phyloP scores from a whole-genome alignment of 2,888 invertebrate genomes.

The Cheilosia grossa region DNA sequence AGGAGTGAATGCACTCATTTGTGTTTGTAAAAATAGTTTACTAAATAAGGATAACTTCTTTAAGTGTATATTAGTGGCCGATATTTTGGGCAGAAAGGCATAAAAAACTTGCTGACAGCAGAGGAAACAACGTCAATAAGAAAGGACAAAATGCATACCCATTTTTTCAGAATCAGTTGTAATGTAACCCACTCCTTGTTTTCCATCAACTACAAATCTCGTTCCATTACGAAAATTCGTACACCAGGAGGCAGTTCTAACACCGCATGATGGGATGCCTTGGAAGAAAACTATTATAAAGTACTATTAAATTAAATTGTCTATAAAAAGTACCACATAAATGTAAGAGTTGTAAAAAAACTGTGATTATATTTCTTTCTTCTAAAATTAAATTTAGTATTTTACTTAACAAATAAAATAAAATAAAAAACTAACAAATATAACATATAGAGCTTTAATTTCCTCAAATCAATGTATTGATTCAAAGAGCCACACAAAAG shows the following conservation, averaged over 20 bases:
- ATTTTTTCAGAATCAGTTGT: neutral
- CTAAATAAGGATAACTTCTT: slow-evolving; percentile 9
- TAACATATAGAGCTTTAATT: neutral
- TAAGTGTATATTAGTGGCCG: slow-evolving; percentile 30
- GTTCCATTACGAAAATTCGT: neutral
- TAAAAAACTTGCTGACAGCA: neutral
- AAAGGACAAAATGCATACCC: neutral
- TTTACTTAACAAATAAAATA: slow-evolving; percentile 52
- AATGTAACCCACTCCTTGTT: neutral
- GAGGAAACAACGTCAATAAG: neutral
- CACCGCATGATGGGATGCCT: too few species aligned
- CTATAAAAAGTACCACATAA: neutral
- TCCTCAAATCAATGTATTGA: slow-evolving; percentile 53
- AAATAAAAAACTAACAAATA: slow-evolving; percentile 21
- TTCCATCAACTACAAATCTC: neutral
- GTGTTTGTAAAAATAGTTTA: slow-evolving; percentile 13
- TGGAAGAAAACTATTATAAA: neutral
- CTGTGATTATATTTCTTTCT: slow-evolving; percentile 65
- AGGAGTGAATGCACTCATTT: slow-evolving; percentile 21
- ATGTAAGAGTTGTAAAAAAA: slow-evolving; percentile 52
- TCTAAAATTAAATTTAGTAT: slow-evolving; percentile 39
- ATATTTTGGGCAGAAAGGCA: neutral
- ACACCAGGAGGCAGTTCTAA: too few species aligned
- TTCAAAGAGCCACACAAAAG: slow-evolving; percentile 10
- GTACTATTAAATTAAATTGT: neutral